These are phyloP conservation scores for Tachina grossa DNA, from an alignment of 2,888 invertebrate species.

Conservation along the genomic window DNA sequence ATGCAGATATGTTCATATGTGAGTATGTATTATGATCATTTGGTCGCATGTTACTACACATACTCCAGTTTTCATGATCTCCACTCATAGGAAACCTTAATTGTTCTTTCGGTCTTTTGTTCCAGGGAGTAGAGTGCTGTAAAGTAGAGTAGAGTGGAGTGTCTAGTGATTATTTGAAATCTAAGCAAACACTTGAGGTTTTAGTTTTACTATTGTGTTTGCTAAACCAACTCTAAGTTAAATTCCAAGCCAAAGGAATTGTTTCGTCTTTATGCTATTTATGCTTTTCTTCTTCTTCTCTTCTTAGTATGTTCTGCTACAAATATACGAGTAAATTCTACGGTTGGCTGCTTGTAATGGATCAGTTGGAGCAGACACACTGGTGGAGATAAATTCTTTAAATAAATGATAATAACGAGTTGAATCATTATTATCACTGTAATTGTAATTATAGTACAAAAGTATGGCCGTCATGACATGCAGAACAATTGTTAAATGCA, in stretches of 20 bases:
- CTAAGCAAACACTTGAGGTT: constrained; percentile 64
- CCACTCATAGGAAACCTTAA: constrained; percentile 55
- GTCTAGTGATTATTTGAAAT: constrained; percentile 39
- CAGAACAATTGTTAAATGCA: constrained; percentile 58
- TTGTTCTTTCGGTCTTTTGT: constrained; percentile 21
- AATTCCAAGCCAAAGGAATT: constrained; percentile 41
- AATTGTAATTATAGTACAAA: constrained; percentile 55
- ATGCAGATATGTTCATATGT: not conserved
- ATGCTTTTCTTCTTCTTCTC: not conserved
- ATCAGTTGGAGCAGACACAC: constrained; percentile 78
- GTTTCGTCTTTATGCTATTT: not conserved
- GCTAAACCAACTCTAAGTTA: constrained; percentile 44
- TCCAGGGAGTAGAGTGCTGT: constrained; percentile 3
- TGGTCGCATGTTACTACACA: constrained; percentile 27
- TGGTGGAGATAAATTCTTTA: constrained; percentile 63
- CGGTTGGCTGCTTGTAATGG: constrained; percentile 79
- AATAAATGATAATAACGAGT: constrained; percentile 63
- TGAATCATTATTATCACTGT: constrained; percentile 59
- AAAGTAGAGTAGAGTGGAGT: not conserved
- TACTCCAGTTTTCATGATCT: constrained; percentile 66
- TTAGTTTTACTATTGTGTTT: constrained; percentile 23
- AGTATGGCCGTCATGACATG: constrained; percentile 63
- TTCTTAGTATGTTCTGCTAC: constrained; percentile 6
- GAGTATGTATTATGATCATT: constrained; percentile 39
- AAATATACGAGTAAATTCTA: constrained; percentile 22